Conservation (phyloP, 2,888 invertebrate species). For the Drosophila planitibia region DNA sequence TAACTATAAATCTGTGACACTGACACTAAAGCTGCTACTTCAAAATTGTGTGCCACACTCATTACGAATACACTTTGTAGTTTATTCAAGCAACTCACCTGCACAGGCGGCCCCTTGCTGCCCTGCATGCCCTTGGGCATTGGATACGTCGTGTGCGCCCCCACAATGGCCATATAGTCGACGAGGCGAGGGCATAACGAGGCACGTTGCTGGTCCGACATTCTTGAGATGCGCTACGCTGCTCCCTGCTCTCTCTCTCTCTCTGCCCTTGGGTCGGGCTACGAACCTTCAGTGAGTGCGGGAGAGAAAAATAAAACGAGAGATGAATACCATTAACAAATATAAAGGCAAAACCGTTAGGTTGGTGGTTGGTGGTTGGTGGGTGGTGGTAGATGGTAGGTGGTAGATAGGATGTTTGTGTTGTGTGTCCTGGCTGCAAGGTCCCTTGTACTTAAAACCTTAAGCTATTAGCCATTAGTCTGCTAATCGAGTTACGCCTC, state of each 20-base stretch:
- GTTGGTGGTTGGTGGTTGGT: background rate
- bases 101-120: slow-evolving; percentile 90
- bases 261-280: slow-evolving; percentile 28
- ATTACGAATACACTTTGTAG: slow-evolving; percentile 7
- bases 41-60: background rate
- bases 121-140: slow-evolving; percentile 87
- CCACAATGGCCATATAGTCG: slow-evolving; percentile 99
- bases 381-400: background rate
- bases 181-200: slow-evolving; percentile 94
- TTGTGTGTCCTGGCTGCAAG: slow-evolving; percentile 6
- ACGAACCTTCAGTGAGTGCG: slow-evolving; percentile 23
- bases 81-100: slow-evolving; percentile 87
- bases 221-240: slow-evolving; percentile 40
- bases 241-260: background rate
- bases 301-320: background rate
- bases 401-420: background rate
- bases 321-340: slow-evolving; percentile 23
- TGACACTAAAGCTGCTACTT: background rate
- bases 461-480: slow-evolving; percentile 25
- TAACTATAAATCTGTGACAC: background rate
- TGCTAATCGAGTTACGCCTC: slow-evolving; percentile 41
- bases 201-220: slow-evolving; percentile 90
- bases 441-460: slow-evolving; percentile 3
- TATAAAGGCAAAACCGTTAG: background rate
- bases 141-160: slow-evolving; percentile 91